A percentile compares a stretch with the other conserved stretches of the same genome.
Evolutionary conservation across 2,797 vertebrate genomes (phyloP).

Genomic region (Epinephelus malabaricus): DNA sequence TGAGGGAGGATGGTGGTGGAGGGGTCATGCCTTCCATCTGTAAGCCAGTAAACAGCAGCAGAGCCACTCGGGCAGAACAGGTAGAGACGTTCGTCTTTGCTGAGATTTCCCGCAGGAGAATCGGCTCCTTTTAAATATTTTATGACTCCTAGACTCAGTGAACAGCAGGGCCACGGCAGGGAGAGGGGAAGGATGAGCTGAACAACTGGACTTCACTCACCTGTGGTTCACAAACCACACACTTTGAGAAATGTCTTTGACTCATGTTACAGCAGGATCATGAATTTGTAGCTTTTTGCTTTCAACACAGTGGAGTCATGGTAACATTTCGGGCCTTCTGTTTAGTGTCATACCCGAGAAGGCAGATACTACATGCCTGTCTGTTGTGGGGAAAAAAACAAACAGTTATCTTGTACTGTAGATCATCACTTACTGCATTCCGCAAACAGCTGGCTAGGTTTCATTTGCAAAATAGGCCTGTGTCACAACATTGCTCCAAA

Average conservation of each 20-base stretch:
- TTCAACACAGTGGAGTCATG: slow-evolving; percentile 6
- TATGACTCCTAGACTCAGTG: slow-evolving; percentile 14
- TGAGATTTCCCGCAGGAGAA: slow-evolving; percentile 26
- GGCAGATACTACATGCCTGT: slow-evolving; percentile 12
- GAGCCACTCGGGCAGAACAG: slow-evolving; percentile 45
- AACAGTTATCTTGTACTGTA: slow-evolving; percentile 39
- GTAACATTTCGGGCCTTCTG: slow-evolving; percentile 16
- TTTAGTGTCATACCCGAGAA: slow-evolving; percentile 29
- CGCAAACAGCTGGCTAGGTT: slow-evolving; percentile 60
- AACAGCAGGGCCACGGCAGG: not conserved
- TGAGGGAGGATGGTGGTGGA: slow-evolving; percentile 28
- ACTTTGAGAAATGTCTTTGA: slow-evolving; percentile 15
- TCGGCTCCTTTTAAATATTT: slow-evolving; percentile 48
- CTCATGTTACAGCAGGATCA: not conserved
- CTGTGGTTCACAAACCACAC: not conserved
- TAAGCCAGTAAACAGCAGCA: slow-evolving; percentile 38
- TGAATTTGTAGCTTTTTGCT: slow-evolving; percentile 16
- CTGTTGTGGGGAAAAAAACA: slow-evolving; percentile 7
- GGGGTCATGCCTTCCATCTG: slow-evolving; percentile 35
- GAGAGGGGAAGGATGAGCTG: slow-evolving; percentile 1
- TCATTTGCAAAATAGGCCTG: slow-evolving; percentile 56
- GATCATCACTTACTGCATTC: slow-evolving; percentile 44
- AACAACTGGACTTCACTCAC: slow-evolving; percentile 21
- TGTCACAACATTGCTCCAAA: slow-evolving; percentile 64
- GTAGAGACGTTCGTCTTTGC: slow-evolving; percentile 33